Conservation (phyloP, 2,113 vertebrate genomes). For the Tupaia chinensis region DNA sequence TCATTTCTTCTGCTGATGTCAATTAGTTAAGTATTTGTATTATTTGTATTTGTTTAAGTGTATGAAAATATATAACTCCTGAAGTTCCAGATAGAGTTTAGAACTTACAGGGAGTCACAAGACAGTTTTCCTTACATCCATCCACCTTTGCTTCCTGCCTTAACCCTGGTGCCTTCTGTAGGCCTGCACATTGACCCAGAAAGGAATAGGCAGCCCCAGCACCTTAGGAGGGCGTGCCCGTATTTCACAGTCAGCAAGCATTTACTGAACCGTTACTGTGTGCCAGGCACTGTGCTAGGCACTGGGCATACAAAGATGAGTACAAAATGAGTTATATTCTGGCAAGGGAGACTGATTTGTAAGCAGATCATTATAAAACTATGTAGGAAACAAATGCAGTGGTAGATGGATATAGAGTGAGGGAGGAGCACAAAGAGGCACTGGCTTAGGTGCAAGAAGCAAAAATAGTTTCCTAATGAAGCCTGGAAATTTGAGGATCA, state of each 20-base stretch:
- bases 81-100: neutral
- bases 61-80: conserved; percentile 7
- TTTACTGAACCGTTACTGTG: neutral
- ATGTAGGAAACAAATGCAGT: neutral
- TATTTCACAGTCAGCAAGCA: neutral
- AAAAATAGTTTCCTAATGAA: neutral
- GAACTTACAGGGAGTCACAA: neutral
- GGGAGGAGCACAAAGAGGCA: neutral
- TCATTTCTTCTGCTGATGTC: neutral
- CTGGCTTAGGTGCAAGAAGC: neutral
- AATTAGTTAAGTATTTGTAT: conserved; percentile 1
- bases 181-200: too few relatives aligned
- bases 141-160: neutral
- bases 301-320: neutral
- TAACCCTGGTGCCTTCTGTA: neutral
- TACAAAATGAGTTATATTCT: neutral
- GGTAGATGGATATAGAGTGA: neutral
- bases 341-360: neutral
- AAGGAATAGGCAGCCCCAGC: neutral
- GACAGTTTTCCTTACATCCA: neutral
- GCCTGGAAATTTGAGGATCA: neutral
- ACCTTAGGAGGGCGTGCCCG: neutral
- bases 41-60: conserved; percentile 9
- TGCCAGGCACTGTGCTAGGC: too few relatives aligned
- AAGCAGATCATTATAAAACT: neutral